Evolutionary conservation across 2,113 vertebrate genomes (phyloP).

Genomic region (Neofelis nebulosa): DNA sequence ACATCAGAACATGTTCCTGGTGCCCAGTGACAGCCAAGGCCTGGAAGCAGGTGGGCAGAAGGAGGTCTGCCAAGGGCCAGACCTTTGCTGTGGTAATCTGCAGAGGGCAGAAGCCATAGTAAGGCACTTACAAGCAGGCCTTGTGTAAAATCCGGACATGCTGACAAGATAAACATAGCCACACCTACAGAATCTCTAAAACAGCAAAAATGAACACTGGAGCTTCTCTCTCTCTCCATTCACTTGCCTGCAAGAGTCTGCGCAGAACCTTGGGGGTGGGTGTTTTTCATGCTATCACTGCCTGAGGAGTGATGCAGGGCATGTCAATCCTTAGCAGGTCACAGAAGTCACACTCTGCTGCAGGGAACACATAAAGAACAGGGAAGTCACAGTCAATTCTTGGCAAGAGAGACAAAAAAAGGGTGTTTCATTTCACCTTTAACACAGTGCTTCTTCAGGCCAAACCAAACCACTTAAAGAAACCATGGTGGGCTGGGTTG

Average conservation of each 20-base stretch:
- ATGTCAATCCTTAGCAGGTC: neutral
- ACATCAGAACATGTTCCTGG: neutral
- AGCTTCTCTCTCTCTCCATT: neutral
- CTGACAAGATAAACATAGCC: neutral
- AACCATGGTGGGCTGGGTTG: neutral
- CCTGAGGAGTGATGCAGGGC: accelerated
- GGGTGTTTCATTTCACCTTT: neutral
- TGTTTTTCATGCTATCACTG: neutral
- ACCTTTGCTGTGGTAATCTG: neutral
- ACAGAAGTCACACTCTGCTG: neutral
- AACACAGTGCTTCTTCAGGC: neutral
- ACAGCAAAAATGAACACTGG: neutral
- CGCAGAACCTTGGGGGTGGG: neutral
- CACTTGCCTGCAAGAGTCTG: slow-evolving; percentile 22
- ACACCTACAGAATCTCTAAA: neutral
- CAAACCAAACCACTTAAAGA: neutral
- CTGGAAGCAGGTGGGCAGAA: neutral
- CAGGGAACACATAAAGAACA: neutral
- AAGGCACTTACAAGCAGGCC: neutral
- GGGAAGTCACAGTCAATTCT: neutral
- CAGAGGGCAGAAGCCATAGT: neutral
- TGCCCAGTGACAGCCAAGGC: neutral
- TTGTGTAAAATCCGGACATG: neutral
- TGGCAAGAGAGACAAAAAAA: neutral
- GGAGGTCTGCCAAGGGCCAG: neutral